Evolutionary conservation across 2,113 vertebrate species (phyloP).

Genomic region (Fulica atra): DNA sequence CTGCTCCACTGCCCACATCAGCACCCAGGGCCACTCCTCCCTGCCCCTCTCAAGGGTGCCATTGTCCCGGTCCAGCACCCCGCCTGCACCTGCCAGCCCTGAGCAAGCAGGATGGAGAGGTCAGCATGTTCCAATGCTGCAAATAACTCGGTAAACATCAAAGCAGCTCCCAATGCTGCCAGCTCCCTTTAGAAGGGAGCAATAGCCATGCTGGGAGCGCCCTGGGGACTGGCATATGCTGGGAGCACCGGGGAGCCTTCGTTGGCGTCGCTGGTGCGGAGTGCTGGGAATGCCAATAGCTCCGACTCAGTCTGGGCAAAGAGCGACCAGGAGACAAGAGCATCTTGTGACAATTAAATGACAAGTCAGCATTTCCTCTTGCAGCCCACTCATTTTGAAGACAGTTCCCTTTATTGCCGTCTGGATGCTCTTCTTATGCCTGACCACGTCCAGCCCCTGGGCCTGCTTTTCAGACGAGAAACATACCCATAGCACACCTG

Average conservation of each 20-base stretch:
- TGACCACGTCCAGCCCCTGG: neutral
- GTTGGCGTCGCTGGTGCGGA: neutral
- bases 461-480: neutral
- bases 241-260: accelerated
- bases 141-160: neutral
- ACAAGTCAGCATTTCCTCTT: neutral
- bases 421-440: neutral
- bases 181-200: neutral
- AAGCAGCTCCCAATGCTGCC: neutral
- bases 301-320: neutral
- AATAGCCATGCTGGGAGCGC: neutral
- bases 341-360: neutral
- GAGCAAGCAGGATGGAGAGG: neutral
- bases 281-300: neutral
- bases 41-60: neutral
- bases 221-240: neutral
- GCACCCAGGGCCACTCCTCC: neutral
- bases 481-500: neutral
- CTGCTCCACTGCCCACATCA: accelerated
- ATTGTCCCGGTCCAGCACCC: accelerated
- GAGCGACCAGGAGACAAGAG: neutral
- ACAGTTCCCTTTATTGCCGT: neutral
- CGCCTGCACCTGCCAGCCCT: neutral
- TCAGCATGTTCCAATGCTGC: neutral
- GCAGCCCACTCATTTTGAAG: neutral